These are phyloP conservation scores for Sepioteuthis lessoniana DNA, from an alignment of 2,888 invertebrate genomes.

Conservation along the genomic window DNA sequence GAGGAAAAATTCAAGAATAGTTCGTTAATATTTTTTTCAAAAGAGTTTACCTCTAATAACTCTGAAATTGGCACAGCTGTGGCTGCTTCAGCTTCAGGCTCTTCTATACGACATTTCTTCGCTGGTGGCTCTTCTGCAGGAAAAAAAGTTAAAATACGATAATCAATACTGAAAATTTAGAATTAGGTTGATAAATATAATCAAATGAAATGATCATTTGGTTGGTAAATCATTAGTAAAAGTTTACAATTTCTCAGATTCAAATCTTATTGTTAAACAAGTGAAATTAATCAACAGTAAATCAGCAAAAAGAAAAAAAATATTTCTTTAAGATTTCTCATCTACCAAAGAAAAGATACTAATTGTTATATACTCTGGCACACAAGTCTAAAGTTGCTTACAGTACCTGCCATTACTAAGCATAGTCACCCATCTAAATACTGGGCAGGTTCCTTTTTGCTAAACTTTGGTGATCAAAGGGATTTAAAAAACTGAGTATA, in stretches of 20 bases:
- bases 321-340: too few species aligned
- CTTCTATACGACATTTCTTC: constrained; percentile 50
- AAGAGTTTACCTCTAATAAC: constrained; percentile 41
- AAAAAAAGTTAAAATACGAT: neutral
- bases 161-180: neutral
- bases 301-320: neutral
- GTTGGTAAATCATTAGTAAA: neutral
- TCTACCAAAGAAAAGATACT: constrained; percentile 55
- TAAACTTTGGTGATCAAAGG: too few species aligned
- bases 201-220: neutral
- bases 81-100: constrained; percentile 40
- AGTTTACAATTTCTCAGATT: too few species aligned
- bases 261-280: neutral
- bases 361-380: too few species aligned
- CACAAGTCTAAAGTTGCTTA: too few species aligned
- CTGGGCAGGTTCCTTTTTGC: too few species aligned
- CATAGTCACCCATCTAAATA: too few species aligned
- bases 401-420: too few species aligned
- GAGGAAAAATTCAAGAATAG: neutral
- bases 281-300: neutral
- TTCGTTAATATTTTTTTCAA: neutral
- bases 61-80: constrained; percentile 44
- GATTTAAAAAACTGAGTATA: too few species aligned
- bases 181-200: neutral
- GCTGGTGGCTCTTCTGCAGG: constrained; percentile 50